Conservation (phyloP, 2,797 vertebrate species). For the Notolepis coatsorum region DNA sequence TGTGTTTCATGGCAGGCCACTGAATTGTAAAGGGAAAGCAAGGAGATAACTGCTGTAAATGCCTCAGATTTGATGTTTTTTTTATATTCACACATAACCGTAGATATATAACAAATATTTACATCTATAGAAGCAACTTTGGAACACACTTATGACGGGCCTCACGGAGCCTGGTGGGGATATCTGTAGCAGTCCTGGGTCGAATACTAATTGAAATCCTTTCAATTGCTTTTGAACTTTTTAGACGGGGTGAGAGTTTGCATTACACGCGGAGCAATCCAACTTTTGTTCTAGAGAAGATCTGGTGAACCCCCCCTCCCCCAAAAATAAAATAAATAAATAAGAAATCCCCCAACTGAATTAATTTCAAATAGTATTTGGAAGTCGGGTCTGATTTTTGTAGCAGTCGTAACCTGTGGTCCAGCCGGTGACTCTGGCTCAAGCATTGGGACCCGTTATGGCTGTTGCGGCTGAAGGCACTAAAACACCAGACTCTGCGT, state of each 20-base stretch:
- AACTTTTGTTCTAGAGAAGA: slow-evolving; percentile 22
- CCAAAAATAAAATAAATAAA: no score
- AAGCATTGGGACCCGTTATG: slow-evolving; percentile 60
- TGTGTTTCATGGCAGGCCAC: slow-evolving; percentile 83
- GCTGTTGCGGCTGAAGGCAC: slow-evolving; percentile 54
- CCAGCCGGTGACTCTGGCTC: slow-evolving; percentile 55
- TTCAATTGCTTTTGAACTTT: slow-evolving; percentile 14
- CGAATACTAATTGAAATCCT: slow-evolving; percentile 39
- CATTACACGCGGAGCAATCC: slow-evolving; percentile 16
- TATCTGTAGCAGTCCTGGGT: slow-evolving; percentile 72
- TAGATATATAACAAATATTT: slow-evolving; percentile 83
- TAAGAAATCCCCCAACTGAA: no score
- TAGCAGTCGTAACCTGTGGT: slow-evolving; percentile 66
- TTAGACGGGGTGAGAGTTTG: slow-evolving; percentile 6
- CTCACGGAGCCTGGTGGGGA: slow-evolving; percentile 68
- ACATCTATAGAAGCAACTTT: slow-evolving; percentile 82
- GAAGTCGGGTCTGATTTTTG: slow-evolving; percentile 57
- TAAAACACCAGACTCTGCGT: slow-evolving; percentile 30
- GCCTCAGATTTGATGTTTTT: slow-evolving; percentile 86
- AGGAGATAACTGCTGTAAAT: slow-evolving; percentile 96
- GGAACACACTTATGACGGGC: slow-evolving; percentile 73
- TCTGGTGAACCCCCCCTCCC: slow-evolving; percentile 18
- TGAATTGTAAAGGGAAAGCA: slow-evolving; percentile 92
- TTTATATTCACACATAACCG: slow-evolving; percentile 82
- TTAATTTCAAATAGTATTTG: slow-evolving; percentile 32